Percentiles rank a stretch among this genome's conserved stretches.
phyloP scores from a whole-genome alignment of 2,797 vertebrate genomes.

The Hydrolagus colliei region DNA sequence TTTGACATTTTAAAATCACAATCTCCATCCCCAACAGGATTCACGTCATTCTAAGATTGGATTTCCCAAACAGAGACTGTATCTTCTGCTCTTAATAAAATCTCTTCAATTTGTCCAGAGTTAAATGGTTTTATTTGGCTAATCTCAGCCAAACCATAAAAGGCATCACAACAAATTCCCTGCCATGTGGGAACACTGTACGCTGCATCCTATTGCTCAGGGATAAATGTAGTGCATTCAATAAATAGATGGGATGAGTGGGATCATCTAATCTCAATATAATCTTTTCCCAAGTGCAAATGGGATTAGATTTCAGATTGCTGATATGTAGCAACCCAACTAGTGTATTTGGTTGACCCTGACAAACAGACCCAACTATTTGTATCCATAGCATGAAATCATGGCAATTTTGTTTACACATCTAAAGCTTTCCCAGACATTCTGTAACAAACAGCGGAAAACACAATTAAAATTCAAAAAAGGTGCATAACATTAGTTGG shows the following conservation, averaged over 20 bases:
- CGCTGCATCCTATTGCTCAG: too few species aligned
- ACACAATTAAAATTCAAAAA: constrained; percentile 11
- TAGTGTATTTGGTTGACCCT: background rate
- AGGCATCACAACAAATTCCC: background rate
- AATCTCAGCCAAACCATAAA: constrained; percentile 7
- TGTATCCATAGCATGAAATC: background rate
- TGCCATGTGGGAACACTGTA: background rate
- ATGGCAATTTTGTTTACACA: background rate
- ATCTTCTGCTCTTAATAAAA: constrained; percentile 9
- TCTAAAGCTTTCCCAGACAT: background rate
- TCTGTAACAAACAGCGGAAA: background rate
- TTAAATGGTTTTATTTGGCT: constrained; percentile 5
- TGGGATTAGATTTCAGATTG: background rate
- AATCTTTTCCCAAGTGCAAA: background rate
- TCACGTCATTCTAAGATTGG: background rate
- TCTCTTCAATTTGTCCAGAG: background rate
- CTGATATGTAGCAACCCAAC: background rate
- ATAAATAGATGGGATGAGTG: background rate
- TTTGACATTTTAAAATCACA: background rate
- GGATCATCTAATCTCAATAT: background rate
- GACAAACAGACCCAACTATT: background rate
- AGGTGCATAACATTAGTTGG: constrained; percentile 19
- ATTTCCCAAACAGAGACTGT: background rate
- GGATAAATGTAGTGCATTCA: background rate
- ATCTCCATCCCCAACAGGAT: background rate